Evolutionary conservation across 2,888 invertebrate species (phyloP), one percentile per base, ranked within the genome.

Genomic region (Drosophila subsilvestris): DNA sequence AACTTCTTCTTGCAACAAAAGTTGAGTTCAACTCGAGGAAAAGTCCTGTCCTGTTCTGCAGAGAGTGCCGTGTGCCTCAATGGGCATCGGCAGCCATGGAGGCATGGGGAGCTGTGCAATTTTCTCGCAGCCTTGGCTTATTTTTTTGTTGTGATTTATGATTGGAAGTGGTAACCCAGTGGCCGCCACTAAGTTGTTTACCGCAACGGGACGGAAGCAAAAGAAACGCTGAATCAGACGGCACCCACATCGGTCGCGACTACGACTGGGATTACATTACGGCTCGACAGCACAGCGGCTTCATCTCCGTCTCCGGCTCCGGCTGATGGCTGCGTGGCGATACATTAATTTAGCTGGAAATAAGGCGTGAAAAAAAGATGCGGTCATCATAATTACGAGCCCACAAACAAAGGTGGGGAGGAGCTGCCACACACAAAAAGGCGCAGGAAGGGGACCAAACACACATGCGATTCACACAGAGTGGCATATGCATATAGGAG

Each of bases 351-450:
- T 75, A 59, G 62, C 55, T 67, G 53, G 75, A 60, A 60, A 66
- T 68, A 63, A 74, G 74, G 50, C 54, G 73, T 44, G 63, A 55
- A 55, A 72, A 57, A 63, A 69, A 62, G 54, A 83, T 80, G 80
- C 62, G 70, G 88, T 88, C 88, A 88, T 78, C 76, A 66, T 70
- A 78, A 74, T 86, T 74, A 86, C 80, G 78, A 25, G 27, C 43
- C 27, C 61, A 60, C 45, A 25, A 44, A 54, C 44, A 62, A 22
- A 53, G 9, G 25, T 50, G 14, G 42, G 43, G 27, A 12, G 29
- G 22, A 37, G 48, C 48, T 25, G 51, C 47, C 50, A 57, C 55
- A 42, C 61, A 70, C 29, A 12, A 12, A 12, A 12, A 2, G 12
- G 32, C 32, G 12, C 32, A 4, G 22, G 4, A 22, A 22, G 22